Percentiles rank a stretch among this genome's conserved stretches.
phyloP scores from a whole-genome alignment of 2,797 vertebrate genomes.

The Megalops cyprinoides region DNA sequence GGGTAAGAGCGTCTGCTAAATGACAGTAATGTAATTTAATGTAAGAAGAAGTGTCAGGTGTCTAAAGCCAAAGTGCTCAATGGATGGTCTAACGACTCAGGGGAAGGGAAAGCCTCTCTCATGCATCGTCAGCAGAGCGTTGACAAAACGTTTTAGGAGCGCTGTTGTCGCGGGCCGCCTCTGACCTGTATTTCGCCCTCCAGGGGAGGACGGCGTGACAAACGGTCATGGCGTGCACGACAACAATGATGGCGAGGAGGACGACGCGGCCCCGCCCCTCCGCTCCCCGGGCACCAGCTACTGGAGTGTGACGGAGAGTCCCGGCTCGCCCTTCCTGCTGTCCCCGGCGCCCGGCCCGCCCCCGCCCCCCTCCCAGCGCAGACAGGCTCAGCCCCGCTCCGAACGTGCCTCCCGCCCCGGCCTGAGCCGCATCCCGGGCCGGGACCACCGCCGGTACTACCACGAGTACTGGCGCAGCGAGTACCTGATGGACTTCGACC shows the following conservation, averaged over 20 bases:
- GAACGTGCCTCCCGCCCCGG: constrained; percentile 80
- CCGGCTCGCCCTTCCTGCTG: constrained; percentile 70
- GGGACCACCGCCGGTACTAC: constrained; percentile 92
- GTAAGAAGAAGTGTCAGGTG: too few relatives aligned
- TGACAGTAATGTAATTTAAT: too few relatives aligned
- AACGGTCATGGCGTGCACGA: constrained; percentile 67
- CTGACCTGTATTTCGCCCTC: constrained; percentile 32
- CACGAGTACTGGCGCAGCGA: constrained; percentile 93
- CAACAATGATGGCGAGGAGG: constrained; percentile 46
- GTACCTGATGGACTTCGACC: constrained; percentile 93
- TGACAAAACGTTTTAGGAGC: not conserved
- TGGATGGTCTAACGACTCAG: not conserved
- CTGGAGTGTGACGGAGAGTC: constrained; percentile 73
- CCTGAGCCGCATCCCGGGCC: constrained; percentile 84
- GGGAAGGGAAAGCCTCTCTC: not conserved
- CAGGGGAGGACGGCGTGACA: constrained; percentile 62
- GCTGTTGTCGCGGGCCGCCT: not conserved
- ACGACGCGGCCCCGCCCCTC: constrained; percentile 45
- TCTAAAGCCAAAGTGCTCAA: not conserved
- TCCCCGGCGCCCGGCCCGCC: constrained; percentile 64
- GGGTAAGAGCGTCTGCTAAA: too few relatives aligned
- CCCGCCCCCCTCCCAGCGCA: constrained; percentile 57
- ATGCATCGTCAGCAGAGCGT: not conserved
- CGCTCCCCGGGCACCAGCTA: constrained; percentile 72
- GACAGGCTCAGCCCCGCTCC: constrained; percentile 66